Evolutionary conservation across 2,797 vertebrate species (phyloP), one percentile per base, ranked within the genome.

Genomic region (Crocodylus rhombifer): DNA sequence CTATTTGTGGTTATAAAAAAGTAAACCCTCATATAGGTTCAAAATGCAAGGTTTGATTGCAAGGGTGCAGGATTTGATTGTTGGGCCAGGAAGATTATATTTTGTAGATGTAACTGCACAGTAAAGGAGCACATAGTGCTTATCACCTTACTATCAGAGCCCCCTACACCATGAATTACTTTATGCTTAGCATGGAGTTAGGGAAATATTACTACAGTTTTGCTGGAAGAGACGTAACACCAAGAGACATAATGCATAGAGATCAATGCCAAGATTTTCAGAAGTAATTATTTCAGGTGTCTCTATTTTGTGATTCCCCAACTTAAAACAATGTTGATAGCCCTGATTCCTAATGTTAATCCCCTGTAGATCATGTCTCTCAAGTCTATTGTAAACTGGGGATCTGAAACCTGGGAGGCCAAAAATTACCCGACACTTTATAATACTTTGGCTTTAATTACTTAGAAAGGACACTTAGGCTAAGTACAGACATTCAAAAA

Each of bases 361-460:
- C 20, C 5, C 8, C 26, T 86, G n/a, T 57, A 92, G 87, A 73
- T 71, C 81, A 75, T 18, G 20, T 6, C 30, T 69, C 36, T 69
- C 36, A 36, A 23, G 42, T 36, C 30, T 21, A 33, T 69, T 69
- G 30, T 69, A 36, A 7, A 21, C 23, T 42, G 67, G 1, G 51
- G 79, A 60, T 74, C 77, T 7, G 1, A 75, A 87, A 89, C 82
- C 85, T 10, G 42, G 91, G 15, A 4, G 51, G 83, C 79, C 65
- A 92, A 91, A 94, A 93, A 87, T 73, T 57, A 23, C 86, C 93
- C 92, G 88, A 91, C 88, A 91, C 90, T 94, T 95, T 84, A 51
- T 4, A 81, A 94, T 91, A 88, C 33, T 83, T 90, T 93, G 80
- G 42, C 78, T 91, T 91, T 28, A 51, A 51, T 51, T 51, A 51